Percentiles rank a stretch among this genome's conserved stretches.
Evolutionary conservation across 2,797 vertebrate genomes (phyloP).

Genomic region (Falco columbarius): DNA sequence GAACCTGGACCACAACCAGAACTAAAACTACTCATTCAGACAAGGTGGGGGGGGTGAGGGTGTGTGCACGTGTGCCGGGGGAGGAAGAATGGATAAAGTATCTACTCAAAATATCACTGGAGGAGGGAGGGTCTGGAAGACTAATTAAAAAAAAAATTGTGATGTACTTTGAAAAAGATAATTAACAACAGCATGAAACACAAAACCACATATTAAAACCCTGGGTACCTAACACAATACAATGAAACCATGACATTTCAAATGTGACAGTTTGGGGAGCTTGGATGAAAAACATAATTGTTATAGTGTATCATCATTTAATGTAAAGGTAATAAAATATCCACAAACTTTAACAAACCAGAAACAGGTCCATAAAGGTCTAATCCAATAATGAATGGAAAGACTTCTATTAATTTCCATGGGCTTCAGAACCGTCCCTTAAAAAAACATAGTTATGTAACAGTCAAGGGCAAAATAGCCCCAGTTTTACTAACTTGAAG

Average conservation of each 20-base stretch:
- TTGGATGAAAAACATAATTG: not conserved
- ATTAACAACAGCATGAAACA: not conserved
- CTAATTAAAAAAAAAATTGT: not conserved
- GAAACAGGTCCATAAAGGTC: not conserved
- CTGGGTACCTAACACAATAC: rapidly evolving
- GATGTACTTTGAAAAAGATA: not conserved
- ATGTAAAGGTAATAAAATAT: not conserved
- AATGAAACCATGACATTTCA: not conserved
- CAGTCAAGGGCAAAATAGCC: not conserved
- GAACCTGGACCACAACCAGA: not conserved
- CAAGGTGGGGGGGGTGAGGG: not conserved
- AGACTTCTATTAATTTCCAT: not conserved
- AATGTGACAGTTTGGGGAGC: not conserved
- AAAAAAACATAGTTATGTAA: not conserved
- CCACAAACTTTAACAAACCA: not conserved
- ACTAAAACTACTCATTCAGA: not conserved
- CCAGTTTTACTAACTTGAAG: slow-evolving; percentile 28
- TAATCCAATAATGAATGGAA: not conserved
- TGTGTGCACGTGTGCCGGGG: too few relatives aligned
- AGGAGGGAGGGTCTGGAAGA: not conserved
- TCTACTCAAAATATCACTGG: not conserved
- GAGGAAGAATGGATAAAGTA: not conserved
- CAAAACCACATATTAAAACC: not conserved
- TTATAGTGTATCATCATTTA: not conserved
- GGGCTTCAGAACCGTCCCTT: not conserved